Evolutionary conservation across 2,888 invertebrate species (phyloP).

Genomic region (Hoplodrina blanda): DNA sequence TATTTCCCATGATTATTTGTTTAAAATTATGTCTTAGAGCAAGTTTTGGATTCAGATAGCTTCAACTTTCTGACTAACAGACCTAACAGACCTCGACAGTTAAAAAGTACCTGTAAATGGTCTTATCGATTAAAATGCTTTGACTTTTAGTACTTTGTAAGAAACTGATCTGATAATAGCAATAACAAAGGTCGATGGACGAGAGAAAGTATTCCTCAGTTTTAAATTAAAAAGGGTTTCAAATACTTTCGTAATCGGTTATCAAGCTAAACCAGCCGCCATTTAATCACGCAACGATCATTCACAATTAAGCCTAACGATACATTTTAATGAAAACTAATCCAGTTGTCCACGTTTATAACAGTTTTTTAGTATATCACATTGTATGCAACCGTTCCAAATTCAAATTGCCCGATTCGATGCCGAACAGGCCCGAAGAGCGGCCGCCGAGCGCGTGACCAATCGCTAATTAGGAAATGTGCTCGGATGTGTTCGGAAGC

Average conservation of each 20-base stretch:
- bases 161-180: background rate
- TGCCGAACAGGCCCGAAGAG: slow-evolving; percentile 79
- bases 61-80: too few species aligned
- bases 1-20: background rate
- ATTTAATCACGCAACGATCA: slow-evolving; percentile 57
- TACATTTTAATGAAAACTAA: slow-evolving; percentile 74
- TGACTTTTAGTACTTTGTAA: background rate
- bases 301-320: slow-evolving; percentile 67
- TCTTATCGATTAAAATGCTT: background rate
- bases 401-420: slow-evolving; percentile 87
- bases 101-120: too few species aligned
- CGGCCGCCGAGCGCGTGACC: slow-evolving; percentile 87
- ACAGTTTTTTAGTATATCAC: slow-evolving; percentile 64
- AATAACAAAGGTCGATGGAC: background rate
- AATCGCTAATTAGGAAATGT: slow-evolving; percentile 90
- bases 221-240: slow-evolving; percentile 39
- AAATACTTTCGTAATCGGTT: slow-evolving; percentile 47
- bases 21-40: too few species aligned
- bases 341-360: slow-evolving; percentile 71
- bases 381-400: slow-evolving; percentile 84
- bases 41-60: too few species aligned
- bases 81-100: too few species aligned
- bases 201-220: slow-evolving; percentile 1
- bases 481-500: slow-evolving; percentile 84
- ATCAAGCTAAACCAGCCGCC: slow-evolving; percentile 37